Evolutionary conservation across 2,888 invertebrate genomes (phyloP).

Genomic region (Amphiduros pacificus): DNA sequence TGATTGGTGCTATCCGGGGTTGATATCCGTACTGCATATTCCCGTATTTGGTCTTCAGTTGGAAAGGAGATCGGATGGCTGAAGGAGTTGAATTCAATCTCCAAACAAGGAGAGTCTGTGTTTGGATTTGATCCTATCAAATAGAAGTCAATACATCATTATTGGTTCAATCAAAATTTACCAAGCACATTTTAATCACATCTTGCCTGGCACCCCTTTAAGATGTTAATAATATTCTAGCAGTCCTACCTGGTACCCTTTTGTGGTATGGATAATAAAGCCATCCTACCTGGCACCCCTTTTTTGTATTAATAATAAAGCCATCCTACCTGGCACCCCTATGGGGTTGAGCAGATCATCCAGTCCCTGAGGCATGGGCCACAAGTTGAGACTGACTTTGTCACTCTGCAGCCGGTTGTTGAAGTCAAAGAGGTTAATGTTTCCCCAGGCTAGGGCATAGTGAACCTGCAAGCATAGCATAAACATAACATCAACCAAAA

Average conservation of each 20-base stretch:
- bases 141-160: not conserved
- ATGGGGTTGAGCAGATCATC: conserved; percentile 56
- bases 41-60: conserved; percentile 56
- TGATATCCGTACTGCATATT: conserved; percentile 49
- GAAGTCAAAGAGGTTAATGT: conserved; percentile 66
- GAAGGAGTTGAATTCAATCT: conserved; percentile 62
- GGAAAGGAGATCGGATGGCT: conserved; percentile 61
- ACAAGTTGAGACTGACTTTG: conserved; percentile 61
- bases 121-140: conserved; percentile 60
- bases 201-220: too few relatives aligned
- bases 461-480: conserved; percentile 51
- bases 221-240: too few relatives aligned
- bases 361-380: conserved; percentile 60
- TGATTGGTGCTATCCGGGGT: not conserved
- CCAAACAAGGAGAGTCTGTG: conserved; percentile 61
- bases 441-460: conserved; percentile 65
- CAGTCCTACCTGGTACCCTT: too few relatives aligned
- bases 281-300: too few relatives aligned
- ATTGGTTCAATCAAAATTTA: too few relatives aligned
- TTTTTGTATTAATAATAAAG: too few relatives aligned
- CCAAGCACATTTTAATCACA: too few relatives aligned
- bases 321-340: conserved; percentile 47
- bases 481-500: not conserved
- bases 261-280: too few relatives aligned
- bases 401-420: conserved; percentile 62